phyloP scores from a whole-genome alignment of 2,113 vertebrate genomes.

The Spermophilus dauricus region DNA sequence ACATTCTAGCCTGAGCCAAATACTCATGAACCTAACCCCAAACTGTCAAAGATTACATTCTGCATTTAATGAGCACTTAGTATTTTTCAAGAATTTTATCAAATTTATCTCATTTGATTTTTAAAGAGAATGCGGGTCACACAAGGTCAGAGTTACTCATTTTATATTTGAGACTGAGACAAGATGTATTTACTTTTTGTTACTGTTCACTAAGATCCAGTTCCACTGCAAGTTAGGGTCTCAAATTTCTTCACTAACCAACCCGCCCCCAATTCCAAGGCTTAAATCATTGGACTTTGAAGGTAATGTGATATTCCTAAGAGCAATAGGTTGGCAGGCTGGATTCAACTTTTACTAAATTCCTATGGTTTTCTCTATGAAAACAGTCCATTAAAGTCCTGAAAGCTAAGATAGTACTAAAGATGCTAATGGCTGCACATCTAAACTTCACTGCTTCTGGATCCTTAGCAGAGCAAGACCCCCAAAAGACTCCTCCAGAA shows the following conservation, averaged over 20 bases:
- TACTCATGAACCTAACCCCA: background rate
- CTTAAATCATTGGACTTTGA: background rate
- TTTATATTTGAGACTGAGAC: background rate
- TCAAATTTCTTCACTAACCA: background rate
- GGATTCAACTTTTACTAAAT: background rate
- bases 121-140: background rate
- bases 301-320: background rate
- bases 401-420: too few relatives aligned
- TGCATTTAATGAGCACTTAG: background rate
- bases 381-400: too few relatives aligned
- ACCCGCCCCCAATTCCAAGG: too few relatives aligned
- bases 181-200: background rate
- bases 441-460: too few relatives aligned
- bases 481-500: too few relatives aligned
- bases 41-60: background rate
- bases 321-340: background rate
- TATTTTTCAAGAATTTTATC: constrained; percentile 37
- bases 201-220: background rate
- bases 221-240: background rate
- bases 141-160: background rate
- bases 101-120: constrained; percentile 4
- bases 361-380: background rate
- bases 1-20: background rate
- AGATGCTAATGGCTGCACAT: too few relatives aligned
- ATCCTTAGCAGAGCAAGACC: too few relatives aligned